Conservation (phyloP, 2,888 invertebrate genomes). For the Drosophila falleni region DNA sequence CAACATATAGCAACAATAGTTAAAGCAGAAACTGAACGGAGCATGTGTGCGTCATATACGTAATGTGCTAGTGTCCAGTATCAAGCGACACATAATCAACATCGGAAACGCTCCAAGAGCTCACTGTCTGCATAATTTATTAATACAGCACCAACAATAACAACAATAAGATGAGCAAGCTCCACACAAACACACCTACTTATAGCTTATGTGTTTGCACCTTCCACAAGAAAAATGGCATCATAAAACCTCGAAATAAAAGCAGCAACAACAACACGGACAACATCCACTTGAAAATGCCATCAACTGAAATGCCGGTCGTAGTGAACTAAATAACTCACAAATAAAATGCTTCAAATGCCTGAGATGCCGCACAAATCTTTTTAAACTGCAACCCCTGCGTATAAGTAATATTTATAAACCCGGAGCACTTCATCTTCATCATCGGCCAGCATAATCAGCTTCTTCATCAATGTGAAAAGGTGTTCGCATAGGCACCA, state of each 20-base stretch:
- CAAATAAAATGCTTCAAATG: constrained; percentile 60
- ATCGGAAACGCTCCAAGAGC: constrained; percentile 29
- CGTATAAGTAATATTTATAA: constrained; percentile 70
- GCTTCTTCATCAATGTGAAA: constrained; percentile 60
- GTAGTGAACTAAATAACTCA: constrained; percentile 62
- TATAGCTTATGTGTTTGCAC: constrained; percentile 56
- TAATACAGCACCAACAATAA: constrained; percentile 41
- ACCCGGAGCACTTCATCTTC: constrained; percentile 68
- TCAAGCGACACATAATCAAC: constrained; percentile 53
- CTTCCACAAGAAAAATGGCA: constrained; percentile 69
- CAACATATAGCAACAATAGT: constrained; percentile 13
- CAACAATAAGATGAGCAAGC: constrained; percentile 7
- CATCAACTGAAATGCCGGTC: constrained; percentile 51
- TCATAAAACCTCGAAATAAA: constrained; percentile 44
- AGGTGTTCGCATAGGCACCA: constrained; percentile 14
- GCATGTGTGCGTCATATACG: constrained; percentile 55
- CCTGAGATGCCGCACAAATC: constrained; percentile 70
- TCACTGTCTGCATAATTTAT: constrained; percentile 78
- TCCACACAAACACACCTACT: constrained; percentile 13
- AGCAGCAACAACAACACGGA: constrained; percentile 21
- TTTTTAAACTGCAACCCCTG: constrained; percentile 57
- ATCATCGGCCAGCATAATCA: constrained; percentile 69
- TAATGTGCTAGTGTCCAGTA: constrained; percentile 55
- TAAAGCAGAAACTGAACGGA: constrained; percentile 35
- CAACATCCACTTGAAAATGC: constrained; percentile 43